phyloP scores from a whole-genome alignment of 1,140 invertebrate genomes.

The Macrobrachium nipponense region DNA sequence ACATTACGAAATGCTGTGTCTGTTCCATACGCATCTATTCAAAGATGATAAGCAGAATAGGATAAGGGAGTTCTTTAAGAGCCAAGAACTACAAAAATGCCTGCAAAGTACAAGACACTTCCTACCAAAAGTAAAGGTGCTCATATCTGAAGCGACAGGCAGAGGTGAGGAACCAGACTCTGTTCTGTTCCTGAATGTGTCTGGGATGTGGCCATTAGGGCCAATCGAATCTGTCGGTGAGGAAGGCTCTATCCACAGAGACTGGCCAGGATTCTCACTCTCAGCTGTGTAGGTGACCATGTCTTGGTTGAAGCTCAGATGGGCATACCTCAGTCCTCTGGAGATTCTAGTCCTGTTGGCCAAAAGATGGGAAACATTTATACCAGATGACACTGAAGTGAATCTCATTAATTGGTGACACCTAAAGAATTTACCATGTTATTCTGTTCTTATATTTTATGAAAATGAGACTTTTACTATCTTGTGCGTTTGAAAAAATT shows the following conservation, averaged over 20 bases:
- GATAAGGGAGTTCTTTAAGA: not conserved
- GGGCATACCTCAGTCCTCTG: slow-evolving; percentile 33
- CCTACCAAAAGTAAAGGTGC: slow-evolving; percentile 34
- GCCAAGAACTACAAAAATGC: no score
- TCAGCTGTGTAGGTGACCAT: slow-evolving; percentile 9
- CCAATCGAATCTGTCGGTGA: not conserved
- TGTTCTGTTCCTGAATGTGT: not conserved
- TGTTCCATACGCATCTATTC: no score
- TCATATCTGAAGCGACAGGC: slow-evolving; percentile 36
- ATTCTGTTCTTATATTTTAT: no score
- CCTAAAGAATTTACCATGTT: no score
- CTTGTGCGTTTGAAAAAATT: no score
- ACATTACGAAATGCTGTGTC: no score
- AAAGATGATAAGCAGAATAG: no score
- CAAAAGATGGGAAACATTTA: not conserved
- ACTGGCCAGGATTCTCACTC: not conserved
- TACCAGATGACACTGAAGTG: not conserved
- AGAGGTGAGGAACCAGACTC: not conserved
- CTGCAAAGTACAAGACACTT: not conserved
- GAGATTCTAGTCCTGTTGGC: slow-evolving; percentile 8
- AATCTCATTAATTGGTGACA: no score
- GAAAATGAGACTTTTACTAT: no score
- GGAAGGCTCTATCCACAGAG: not conserved
- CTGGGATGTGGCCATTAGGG: not conserved
- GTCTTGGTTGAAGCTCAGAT: slow-evolving; percentile 40